These are phyloP conservation scores for Cynopterus sphinx DNA, from an alignment of 2,797 vertebrate genomes.

Conservation along the genomic window DNA sequence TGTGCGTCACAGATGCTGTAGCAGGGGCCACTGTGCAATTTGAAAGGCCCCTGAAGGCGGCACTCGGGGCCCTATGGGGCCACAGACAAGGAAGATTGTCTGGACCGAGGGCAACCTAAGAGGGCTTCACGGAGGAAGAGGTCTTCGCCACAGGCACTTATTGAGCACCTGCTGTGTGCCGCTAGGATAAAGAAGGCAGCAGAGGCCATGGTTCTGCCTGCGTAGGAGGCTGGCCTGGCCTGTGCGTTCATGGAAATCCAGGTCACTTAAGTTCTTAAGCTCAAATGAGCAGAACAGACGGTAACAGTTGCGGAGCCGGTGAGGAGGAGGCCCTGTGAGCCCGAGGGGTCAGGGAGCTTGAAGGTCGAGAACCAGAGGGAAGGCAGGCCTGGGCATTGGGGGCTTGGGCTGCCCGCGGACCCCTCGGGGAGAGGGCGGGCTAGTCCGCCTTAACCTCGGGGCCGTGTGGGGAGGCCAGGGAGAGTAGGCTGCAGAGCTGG, in stretches of 20 bases:
- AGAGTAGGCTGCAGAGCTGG: neutral
- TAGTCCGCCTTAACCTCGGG: rapidly evolving
- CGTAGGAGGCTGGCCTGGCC: neutral
- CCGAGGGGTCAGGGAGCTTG: neutral
- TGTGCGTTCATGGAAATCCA: neutral
- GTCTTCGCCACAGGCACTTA: neutral
- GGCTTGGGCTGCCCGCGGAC: rapidly evolving
- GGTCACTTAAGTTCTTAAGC: neutral
- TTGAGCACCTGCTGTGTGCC: neutral
- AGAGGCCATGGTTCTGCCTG: neutral
- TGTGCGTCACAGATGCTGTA: rapidly evolving
- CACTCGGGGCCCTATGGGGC: neutral
- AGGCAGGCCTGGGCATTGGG: neutral
- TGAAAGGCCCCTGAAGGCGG: neutral
- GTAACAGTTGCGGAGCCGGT: neutral
- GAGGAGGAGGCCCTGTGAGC: neutral
- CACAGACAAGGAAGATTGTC: neutral
- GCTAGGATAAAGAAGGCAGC: neutral
- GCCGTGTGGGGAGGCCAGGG: rapidly evolving
- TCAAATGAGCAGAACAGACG: neutral
- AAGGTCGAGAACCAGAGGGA: neutral
- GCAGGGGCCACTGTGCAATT: no score
- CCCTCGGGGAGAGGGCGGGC: neutral
- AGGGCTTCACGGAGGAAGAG: neutral
- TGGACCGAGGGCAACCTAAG: neutral